These are phyloP conservation scores for Plestiodon gilberti DNA, from an alignment of 2,113 vertebrate species.

Conservation along the genomic window DNA sequence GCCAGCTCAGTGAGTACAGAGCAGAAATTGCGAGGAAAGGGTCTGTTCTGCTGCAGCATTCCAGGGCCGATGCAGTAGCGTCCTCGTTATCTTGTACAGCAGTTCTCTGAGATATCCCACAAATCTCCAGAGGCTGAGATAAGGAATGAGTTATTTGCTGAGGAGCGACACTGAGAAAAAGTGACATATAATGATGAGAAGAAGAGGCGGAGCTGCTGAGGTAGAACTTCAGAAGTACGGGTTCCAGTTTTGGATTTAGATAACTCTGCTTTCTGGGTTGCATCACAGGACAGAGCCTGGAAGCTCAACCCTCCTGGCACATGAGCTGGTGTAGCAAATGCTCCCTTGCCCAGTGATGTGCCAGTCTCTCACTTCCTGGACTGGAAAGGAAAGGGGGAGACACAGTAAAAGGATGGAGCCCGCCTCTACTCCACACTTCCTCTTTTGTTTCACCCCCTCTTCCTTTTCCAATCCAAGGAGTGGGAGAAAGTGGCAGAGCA, in stretches of 20 bases:
- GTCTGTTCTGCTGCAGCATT: neutral
- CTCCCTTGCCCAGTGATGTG: no score
- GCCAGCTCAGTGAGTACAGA: neutral
- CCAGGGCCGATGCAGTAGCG: neutral
- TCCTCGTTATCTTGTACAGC: conserved; percentile 23
- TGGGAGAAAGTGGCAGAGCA: no score
- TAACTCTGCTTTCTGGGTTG: neutral
- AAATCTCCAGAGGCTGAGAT: conserved; percentile 28
- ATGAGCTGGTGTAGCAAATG: no score
- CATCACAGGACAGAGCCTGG: no score
- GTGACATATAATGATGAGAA: neutral
- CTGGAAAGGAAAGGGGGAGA: no score
- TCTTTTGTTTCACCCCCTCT: no score
- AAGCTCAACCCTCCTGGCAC: no score
- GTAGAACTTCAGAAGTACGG: neutral
- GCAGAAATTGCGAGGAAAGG: neutral
- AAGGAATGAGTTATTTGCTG: neutral
- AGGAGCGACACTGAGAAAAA: neutral
- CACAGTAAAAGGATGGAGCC: no score
- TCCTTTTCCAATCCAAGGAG: no score
- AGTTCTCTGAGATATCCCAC: conserved; percentile 26
- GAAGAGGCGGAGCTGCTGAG: no score
- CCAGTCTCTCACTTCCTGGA: no score
- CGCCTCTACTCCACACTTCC: neutral
- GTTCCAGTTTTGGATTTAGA: neutral